Evolutionary conservation across 2,888 invertebrate genomes (phyloP).

Genomic region (Phanerotoma sp.): DNA sequence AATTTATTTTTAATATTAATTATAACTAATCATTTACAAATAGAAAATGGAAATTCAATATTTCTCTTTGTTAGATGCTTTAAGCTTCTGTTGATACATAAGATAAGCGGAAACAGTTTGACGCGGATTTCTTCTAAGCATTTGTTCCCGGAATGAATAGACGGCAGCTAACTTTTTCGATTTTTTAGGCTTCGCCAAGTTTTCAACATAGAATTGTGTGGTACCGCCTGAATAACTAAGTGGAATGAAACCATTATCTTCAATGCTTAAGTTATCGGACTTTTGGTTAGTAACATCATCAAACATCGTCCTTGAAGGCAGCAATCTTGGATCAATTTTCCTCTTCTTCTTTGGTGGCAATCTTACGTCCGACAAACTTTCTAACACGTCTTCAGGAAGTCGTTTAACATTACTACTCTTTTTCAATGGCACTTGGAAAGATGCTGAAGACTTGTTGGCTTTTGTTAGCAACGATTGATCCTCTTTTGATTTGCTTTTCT

Average conservation of each 20-base stretch:
- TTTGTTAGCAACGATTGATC: too few relatives aligned
- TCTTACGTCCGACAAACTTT: conserved; percentile 39
- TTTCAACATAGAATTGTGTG: conserved; percentile 43
- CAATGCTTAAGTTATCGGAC: conserved; percentile 12
- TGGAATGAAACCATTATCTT: conserved; percentile 29
- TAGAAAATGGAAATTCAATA: conserved; percentile 18
- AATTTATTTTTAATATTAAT: too few relatives aligned
- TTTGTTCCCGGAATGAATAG: conserved; percentile 40
- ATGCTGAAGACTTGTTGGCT: not conserved
- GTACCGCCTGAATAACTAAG: conserved; percentile 43
- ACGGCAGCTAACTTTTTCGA: conserved; percentile 31
- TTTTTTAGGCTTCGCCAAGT: conserved; percentile 36
- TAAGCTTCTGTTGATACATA: conserved; percentile 43
- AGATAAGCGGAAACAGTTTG: conserved; percentile 42
- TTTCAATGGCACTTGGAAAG: not conserved
- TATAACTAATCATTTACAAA: not conserved
- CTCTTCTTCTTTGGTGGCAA: conserved; percentile 27
- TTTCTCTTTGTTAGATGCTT: conserved; percentile 31
- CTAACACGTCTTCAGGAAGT: conserved; percentile 40
- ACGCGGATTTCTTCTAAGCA: conserved; percentile 44
- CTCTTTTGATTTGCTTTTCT: too few relatives aligned
- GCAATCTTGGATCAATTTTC: conserved; percentile 29
- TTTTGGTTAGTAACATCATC: conserved; percentile 8
- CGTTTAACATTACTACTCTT: conserved; percentile 36
- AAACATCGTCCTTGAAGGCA: conserved; percentile 35